Base-by-base conservation (phyloP, 2,797 vertebrate genomes). In the Sebastes iracundus region DNA sequence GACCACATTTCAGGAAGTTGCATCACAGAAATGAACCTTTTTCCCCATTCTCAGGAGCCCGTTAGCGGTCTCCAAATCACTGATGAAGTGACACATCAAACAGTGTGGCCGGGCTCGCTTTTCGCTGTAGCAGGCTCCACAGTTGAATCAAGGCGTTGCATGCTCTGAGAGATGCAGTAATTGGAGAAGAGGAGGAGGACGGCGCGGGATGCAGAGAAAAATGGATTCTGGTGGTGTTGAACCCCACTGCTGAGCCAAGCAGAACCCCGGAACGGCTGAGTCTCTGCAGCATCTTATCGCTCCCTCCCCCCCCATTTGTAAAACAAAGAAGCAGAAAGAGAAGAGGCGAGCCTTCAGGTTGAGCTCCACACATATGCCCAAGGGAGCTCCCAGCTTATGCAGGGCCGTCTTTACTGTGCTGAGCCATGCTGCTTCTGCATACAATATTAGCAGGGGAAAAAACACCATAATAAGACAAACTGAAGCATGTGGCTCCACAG, bases 321-420 rank as follows among this genome's bases (percentile, higher is more conserved):
- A 94, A 93, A 93, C 90, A 94, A 93, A 91, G 90, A 92, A 81
- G 87, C 84, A 87, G 81, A 83, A 78, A 89, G 87, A 84, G 81
- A 87, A 72, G 80, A 89, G 85, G 88, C 77, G 58, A 88, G 88
- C 77, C 87, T 90, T 87, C 85, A 92, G 90, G 90, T 92, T 87
- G 87, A 93, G 89, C 90, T 91, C 83, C 33, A 67, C 69, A 84
- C 38, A 56, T 81, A 88, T 82, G 71, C 93, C 91, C 86, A 74
- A 28, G 86, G 87, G 92, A 90, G 65, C 75, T 61, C 0, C 46
- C 61, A 81, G 92, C 82, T 91, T 87, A 87, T 84, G 74, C 80
- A 62, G 75, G 64, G 74, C 72, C 64, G 30, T 83, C 82, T 89
- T 85, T 68, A 46, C 87, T 64, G 86, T 79, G 81, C 86, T 80